phyloP scores from a whole-genome alignment of 2,888 invertebrate genomes.

The Lathronympha strigana region DNA sequence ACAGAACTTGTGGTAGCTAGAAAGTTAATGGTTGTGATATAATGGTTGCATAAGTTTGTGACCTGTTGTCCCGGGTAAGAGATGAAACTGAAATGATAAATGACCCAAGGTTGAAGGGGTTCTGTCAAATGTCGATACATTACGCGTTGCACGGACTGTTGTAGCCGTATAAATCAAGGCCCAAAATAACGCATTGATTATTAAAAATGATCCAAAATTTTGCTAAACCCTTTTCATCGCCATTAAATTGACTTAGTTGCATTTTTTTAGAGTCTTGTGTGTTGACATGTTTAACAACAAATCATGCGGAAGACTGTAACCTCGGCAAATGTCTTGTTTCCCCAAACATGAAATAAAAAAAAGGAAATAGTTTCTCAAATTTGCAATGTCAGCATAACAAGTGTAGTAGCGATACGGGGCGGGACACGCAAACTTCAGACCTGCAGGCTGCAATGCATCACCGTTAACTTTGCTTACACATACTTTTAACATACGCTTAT shows the following conservation, averaged over 20 bases:
- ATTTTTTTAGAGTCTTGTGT: no score
- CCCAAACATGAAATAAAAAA: constrained; percentile 15
- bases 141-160: no score
- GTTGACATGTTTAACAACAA: no score
- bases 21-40: not conserved
- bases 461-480: constrained; percentile 51
- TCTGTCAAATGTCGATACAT: no score
- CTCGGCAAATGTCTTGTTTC: not conserved
- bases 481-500: no score
- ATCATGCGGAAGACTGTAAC: not conserved
- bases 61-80: not conserved
- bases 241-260: no score
- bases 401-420: constrained; percentile 52
- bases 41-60: not conserved
- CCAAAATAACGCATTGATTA: no score
- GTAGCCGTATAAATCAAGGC: no score
- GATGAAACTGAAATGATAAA: not conserved
- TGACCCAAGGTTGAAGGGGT: not conserved
- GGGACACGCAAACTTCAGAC: constrained; percentile 61
- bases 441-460: constrained; percentile 77
- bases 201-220: no score
- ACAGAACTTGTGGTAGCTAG: not conserved
- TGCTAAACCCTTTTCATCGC: not conserved
- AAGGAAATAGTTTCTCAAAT: not conserved
- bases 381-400: constrained; percentile 35